Evolutionary conservation across 1,140 invertebrate species (phyloP), one percentile per base, ranked within the genome.

Genomic region (Tetramorium alpestre): DNA sequence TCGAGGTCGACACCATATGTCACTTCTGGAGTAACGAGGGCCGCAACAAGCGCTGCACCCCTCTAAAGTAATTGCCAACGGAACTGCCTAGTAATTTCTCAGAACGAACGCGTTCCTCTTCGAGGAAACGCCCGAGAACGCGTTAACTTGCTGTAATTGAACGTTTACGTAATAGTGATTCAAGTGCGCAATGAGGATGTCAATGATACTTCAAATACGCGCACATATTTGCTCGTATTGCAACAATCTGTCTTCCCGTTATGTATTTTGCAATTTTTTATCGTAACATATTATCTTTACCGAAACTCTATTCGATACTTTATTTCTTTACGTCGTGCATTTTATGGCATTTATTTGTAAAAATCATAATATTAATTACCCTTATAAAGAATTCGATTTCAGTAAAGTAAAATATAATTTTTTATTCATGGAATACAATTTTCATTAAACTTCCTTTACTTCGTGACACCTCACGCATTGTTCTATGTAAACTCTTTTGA

Each of bases 1-100:
- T 91, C 88, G 86, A 91, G 87, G 69, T 85, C 85, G 81, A 64
- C 80, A 82, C 93, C 93, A 95, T 94, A 95, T 95, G 94, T 93
- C 92, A 92, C 87, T 73, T 69, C 76, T 90, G 77, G 64, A 78
- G 49, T 67, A 75, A 77, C 73, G 65, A 85, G 25, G n/a, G 41
- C 51, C 58, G 38, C 38, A 64, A 41, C 22, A 47, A 84, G 47
- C 64, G 11, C 58, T 64, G 44, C 85, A 25, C 28, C 56, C 51
- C 49, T 60, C 67, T 41, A 49, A 76, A 65, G 87, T 90, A 90
- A 90, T 90, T 81, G 86, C 89, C 3, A 62, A 86, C 77, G 75
- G 54, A 72, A 73, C 85, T 64, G 65, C 33, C 44, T 41, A 22
- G 67, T 56, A 85, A 86, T 85, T 88, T 85, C 89, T 85, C 51